phyloP scores from a whole-genome alignment of 2,113 vertebrate species.

The Australoheros scitulus region DNA sequence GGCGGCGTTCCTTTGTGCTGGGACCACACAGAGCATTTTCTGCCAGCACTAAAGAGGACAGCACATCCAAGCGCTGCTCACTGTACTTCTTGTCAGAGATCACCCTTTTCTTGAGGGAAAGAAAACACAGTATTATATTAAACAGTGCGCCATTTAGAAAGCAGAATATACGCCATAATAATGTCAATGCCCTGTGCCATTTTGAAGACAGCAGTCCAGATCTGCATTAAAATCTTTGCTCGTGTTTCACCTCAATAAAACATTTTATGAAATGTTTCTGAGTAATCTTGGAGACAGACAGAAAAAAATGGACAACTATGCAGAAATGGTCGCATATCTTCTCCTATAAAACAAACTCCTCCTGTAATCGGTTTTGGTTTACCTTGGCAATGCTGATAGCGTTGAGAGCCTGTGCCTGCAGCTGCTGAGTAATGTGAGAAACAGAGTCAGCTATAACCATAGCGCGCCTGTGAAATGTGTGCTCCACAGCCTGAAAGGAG shows the following conservation, averaged over 20 bases:
- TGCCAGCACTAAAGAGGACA: slow-evolving; percentile 93
- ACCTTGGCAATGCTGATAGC: slow-evolving; percentile 93
- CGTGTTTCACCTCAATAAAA: not conserved
- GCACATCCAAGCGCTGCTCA: slow-evolving; percentile 95
- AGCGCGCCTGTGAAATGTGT: slow-evolving; percentile 93
- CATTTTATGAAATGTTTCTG: not conserved
- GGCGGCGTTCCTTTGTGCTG: slow-evolving; percentile 91
- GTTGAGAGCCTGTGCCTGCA: slow-evolving; percentile 93
- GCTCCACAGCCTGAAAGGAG: slow-evolving; percentile 88
- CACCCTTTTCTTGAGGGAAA: slow-evolving; percentile 88
- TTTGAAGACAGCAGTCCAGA: not conserved
- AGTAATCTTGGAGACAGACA: not conserved
- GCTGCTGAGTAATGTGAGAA: slow-evolving; percentile 92
- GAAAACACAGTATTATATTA: not conserved
- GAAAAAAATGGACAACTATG: too few species aligned
- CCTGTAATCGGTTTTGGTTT: slow-evolving; percentile 1
- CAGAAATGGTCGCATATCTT: too few species aligned
- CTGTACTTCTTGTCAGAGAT: slow-evolving; percentile 99
- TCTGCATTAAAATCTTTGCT: not conserved
- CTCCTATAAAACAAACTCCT: not conserved
- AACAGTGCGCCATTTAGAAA: not conserved
- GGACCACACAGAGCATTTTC: slow-evolving; percentile 95
- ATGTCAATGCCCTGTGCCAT: not conserved
- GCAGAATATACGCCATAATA: not conserved
- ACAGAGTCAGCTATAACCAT: slow-evolving; percentile 96